Percentiles rank a stretch among this genome's conserved stretches.
These are phyloP conservation scores for Dolichomitus sp. DNA, from an alignment of 2,888 invertebrate species.

Conservation along the genomic window DNA sequence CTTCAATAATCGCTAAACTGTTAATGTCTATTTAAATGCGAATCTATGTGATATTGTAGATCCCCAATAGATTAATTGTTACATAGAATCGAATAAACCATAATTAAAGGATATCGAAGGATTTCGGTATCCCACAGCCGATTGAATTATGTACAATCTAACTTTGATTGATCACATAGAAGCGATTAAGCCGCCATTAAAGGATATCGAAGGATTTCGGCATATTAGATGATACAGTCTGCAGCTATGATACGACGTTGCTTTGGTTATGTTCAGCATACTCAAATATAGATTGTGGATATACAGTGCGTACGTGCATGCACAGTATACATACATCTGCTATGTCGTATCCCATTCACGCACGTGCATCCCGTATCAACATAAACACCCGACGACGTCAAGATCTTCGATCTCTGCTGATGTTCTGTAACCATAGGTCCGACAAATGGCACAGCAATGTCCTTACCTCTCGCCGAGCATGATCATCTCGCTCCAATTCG, in stretches of 20 bases:
- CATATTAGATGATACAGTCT: background rate
- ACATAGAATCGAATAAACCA: background rate
- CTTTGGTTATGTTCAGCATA: background rate
- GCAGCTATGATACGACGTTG: background rate
- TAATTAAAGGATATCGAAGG: background rate
- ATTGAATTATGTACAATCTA: too few species aligned
- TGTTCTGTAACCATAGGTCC: constrained; percentile 3
- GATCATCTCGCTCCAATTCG: constrained; percentile 33
- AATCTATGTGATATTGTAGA: background rate
- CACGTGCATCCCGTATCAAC: background rate
- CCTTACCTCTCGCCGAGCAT: constrained; percentile 12
- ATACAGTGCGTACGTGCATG: background rate
- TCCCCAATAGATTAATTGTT: background rate
- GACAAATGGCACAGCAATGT: constrained; percentile 3
- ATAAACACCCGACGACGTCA: constrained; percentile 2
- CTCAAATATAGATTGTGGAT: background rate
- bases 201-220: background rate
- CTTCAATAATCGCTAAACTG: background rate
- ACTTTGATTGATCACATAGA: too few species aligned
- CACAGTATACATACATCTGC: background rate
- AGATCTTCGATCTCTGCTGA: constrained; percentile 1
- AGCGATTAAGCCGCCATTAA: background rate
- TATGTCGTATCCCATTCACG: background rate
- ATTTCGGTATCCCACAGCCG: background rate
- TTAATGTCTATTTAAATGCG: background rate